phyloP scores from a whole-genome alignment of 2,888 invertebrate genomes.

The Torymus tubicola region DNA sequence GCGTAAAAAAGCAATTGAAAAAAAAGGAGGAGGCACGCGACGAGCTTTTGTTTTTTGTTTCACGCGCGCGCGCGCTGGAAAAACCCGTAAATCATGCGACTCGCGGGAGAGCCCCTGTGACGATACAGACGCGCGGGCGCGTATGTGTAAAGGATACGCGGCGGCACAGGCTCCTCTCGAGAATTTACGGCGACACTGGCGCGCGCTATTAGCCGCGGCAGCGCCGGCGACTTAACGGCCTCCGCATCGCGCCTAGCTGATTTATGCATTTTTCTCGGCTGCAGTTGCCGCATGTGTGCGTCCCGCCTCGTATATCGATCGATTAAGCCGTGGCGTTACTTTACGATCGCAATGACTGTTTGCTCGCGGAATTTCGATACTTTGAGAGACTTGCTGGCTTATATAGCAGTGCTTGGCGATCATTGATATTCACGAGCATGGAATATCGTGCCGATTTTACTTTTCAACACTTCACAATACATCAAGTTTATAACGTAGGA shows the following conservation, averaged over 20 bases:
- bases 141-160: background rate
- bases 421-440: too few relatives aligned
- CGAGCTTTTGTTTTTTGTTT: background rate
- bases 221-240: slow-evolving; percentile 45
- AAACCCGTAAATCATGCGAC: slow-evolving; percentile 47
- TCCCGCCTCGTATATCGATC: slow-evolving; percentile 25
- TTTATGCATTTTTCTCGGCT: slow-evolving; percentile 49
- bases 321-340: slow-evolving; percentile 31
- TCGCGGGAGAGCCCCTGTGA: slow-evolving; percentile 16
- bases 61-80: background rate
- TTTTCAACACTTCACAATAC: too few relatives aligned
- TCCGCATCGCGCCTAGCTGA: slow-evolving; percentile 45
- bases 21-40: background rate
- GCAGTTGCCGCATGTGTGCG: background rate
- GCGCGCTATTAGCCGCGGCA: slow-evolving; percentile 37
- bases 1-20: background rate
- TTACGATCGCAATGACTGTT: slow-evolving; percentile 31
- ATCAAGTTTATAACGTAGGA: too few relatives aligned
- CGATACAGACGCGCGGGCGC: slow-evolving; percentile 27
- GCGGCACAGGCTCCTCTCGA: slow-evolving; percentile 5
- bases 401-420: background rate
- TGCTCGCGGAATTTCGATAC: background rate
- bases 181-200: slow-evolving; percentile 49
- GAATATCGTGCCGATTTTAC: too few relatives aligned
- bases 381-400: background rate